Base-by-base conservation (phyloP, 92 coral and sea anemone species). In the Epizoanthus scotinus region DNA sequence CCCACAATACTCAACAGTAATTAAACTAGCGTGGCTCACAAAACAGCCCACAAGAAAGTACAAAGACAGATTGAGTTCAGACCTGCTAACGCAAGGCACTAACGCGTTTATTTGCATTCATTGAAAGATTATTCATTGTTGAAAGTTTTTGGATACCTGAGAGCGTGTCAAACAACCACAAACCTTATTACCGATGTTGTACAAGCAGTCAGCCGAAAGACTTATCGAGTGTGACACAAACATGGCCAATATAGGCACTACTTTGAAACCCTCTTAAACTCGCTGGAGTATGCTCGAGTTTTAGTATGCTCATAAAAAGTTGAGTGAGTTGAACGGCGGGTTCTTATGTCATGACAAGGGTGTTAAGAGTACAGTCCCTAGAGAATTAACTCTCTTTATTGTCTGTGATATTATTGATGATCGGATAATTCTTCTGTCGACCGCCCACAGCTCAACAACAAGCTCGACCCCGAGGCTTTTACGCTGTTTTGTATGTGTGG, bases 401-500 rank as follows among this genome's bases (percentile, higher is more conserved):
- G 89, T 87, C 86, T 84, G 73, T 47, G 91, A 86, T 91, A 88
- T 86, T 91, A 89, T 86, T 87, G 94, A 86, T 84, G 91, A 86
- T 90, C 93, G 91, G 93, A 90, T 89, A 89, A 91, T 89, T 91
- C 83, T 89, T 86, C 89, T 90, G 89, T 90, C 88, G 97, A 84
- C 92, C 97, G 90, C 97, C 97, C 91, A 90, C 90, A 65, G 94
- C 80, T 87, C 86, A 77, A 78, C 86, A 47, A 81, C 85, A 90
- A 83, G 81, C 63, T 82, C 82, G 89, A 87, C 97, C 97, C 77
- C 62, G 60, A 89, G 94, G 91, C 85, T 64, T 55, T 73, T 58
- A 65, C 82, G 65, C 72, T 86, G 83, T 70, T 89, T 73, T 71
- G 88, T 84, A 84, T 82, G 91, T 88, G 91, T 88, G 91, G 91